Conservation (phyloP, 2,888 invertebrate genomes). For the Gerosis bhagava region DNA sequence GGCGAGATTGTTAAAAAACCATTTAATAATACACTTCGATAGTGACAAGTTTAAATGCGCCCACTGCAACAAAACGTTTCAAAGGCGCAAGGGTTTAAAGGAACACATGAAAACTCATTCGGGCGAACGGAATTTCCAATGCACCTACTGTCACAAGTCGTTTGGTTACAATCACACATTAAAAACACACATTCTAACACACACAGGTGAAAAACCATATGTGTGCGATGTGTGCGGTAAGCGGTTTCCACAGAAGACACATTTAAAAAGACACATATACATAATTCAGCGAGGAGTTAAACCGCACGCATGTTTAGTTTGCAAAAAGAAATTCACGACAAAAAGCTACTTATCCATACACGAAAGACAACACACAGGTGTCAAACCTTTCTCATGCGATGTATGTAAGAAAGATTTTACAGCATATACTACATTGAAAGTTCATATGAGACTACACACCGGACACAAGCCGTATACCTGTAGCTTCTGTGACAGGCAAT, state of each 20-base stretch:
- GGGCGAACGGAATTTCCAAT: constrained; percentile 57
- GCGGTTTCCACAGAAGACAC: constrained; percentile 63
- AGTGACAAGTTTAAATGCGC: constrained; percentile 57
- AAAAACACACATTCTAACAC: constrained; percentile 66
- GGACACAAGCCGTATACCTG: constrained; percentile 67
- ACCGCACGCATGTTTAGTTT: constrained; percentile 55
- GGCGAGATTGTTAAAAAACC: constrained; percentile 52
- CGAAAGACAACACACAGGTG: constrained; percentile 64
- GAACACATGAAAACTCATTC: constrained; percentile 69
- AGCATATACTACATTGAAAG: constrained; percentile 67
- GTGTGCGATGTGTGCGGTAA: constrained; percentile 67
- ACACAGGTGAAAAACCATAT: constrained; percentile 66
- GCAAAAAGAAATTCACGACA: constrained; percentile 66
- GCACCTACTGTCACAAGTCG: constrained; percentile 55
- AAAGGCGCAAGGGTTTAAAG: constrained; percentile 61
- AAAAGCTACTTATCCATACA: constrained; percentile 69
- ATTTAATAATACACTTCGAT: constrained; percentile 53
- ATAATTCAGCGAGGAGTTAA: constrained; percentile 66
- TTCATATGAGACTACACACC: constrained; percentile 69
- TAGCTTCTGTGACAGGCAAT: constrained; percentile 58
- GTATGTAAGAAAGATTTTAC: constrained; percentile 68
- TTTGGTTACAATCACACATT: constrained; percentile 68
- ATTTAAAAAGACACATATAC: constrained; percentile 65
- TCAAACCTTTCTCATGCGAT: constrained; percentile 61
- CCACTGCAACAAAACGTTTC: constrained; percentile 59